Evolutionary conservation across 2,797 vertebrate genomes (phyloP), one percentile per base, ranked within the genome.

Genomic region (Champsocephalus esox): DNA sequence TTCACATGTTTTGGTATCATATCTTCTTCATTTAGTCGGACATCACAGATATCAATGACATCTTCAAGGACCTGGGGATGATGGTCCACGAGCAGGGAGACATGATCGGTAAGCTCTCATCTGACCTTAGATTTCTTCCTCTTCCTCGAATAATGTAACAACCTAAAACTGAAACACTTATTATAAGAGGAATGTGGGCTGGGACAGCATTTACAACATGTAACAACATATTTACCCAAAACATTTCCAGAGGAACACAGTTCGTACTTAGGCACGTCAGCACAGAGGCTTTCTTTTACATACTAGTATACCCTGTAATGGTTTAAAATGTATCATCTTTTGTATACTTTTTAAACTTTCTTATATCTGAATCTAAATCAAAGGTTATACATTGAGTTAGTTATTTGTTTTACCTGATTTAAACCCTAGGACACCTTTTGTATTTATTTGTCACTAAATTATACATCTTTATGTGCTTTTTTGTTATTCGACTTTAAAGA

Each of bases 11-110:
- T 34, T 68, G 10, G 62, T 13, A 80, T 50, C 69, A 1, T 83
- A 59, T 73, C 34, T 75, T 43, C 55, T 43, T 79, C 28, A 87
- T 90, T 66, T 91, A 99, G 98, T 93, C 97, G 65, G 98, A 99
- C 92, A 99, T 99, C 91, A 94, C 95, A 91, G 97, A 97, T 80
- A 97, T 99, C 82, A 99, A 99, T 73, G 97, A 98, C 94, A 99
- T 99, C 93, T 99, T 99, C 94, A 99, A 99, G 94, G 98, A 99
- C 86, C 92, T 99, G 91, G 98, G 97, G 51, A 93, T 98, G 95
- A 99, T 99, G 98, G 96, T 99, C 81, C 98, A 99, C 28, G 98
- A 99, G 63, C 98, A 99, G 90, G 98, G 98, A 75, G 98, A 99
- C 84, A 90, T 99, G 89, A 98, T 99, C 84, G 98, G 98, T 99